Evolutionary conservation across 2,888 invertebrate genomes (phyloP), one percentile per base, ranked within the genome.

Genomic region (Malthinus flaveolus): DNA sequence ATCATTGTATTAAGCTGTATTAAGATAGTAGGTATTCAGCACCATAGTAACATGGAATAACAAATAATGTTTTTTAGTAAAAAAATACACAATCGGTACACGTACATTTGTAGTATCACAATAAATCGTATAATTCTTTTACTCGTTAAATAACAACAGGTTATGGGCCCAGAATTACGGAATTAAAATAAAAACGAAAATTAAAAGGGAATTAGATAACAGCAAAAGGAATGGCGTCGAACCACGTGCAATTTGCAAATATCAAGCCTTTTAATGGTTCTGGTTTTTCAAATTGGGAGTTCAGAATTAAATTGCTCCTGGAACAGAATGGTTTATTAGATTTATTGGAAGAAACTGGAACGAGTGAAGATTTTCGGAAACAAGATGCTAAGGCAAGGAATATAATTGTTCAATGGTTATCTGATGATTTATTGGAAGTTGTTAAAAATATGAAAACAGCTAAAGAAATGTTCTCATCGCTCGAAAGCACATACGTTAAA

Each of bases 391-490:
- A 61, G 49, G 65, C 63, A 1, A 50, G 59, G 42, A 59, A 55
- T 15, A 61, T 66, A 9, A 60, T 66, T 13, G 64, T 66, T n/a
- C 59, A 63, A 42, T 59, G 61, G 44, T 36, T 64, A 8, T 36
- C 52, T 10, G 64, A 67, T 36, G 64, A 59, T 37, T 49, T 64
- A 13, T 47, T 66, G n/a, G 64, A 65, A 61, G 36, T 56, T 9
- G 58, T 66, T 7, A 66, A 64, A 59, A 45, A 36, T 31, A 61
- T 62, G 31, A 61, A 42, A 33, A 66, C 64, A n/a, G 64, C 67
- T 34, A 63, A 57, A 49, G 56, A 67, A 57, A 63, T 67, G 1
- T 50, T 61, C 49, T 23, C 45, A n/a, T 45, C 58, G 7, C 39
- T 60, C n/a, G 5, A 5, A 3, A 23, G 5, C 5, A 23, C 23